Evolutionary conservation across 2,113 vertebrate genomes (phyloP).

Genomic region (Hymenochirus boettgeri): DNA sequence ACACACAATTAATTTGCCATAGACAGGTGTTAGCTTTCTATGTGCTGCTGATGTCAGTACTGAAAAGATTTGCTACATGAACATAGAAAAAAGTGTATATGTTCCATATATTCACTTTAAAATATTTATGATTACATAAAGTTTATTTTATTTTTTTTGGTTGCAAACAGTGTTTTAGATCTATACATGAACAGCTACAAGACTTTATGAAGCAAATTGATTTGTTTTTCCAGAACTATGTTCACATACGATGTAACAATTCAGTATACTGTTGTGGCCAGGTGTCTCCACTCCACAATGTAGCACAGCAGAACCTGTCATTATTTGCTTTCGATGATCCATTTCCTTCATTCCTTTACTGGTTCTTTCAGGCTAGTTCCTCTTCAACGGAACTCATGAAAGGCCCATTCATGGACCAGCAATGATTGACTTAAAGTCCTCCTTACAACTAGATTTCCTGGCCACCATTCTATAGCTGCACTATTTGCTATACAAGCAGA

Average conservation of each 20-base stretch:
- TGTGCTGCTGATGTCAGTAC: no score
- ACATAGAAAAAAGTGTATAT: no score
- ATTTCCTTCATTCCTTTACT: conserved; percentile 20
- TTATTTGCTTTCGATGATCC: conserved; percentile 23
- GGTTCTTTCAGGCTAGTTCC: conserved; percentile 18
- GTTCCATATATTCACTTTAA: no score
- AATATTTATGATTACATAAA: no score
- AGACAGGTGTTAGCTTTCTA: no score
- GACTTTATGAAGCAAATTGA: neutral
- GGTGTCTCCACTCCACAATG: conserved; percentile 25
- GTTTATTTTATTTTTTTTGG: no score
- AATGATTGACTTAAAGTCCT: conserved; percentile 27
- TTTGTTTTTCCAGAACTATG: conserved; percentile 13
- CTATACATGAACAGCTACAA: conserved; percentile 1
- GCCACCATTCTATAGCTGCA: conserved; percentile 20
- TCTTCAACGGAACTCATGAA: conserved; percentile 31
- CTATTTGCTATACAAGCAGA: conserved; percentile 34
- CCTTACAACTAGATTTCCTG: conserved; percentile 29
- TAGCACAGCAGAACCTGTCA: conserved; percentile 24
- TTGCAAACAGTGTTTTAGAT: neutral
- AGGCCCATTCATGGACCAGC: conserved; percentile 25
- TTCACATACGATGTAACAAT: conserved; percentile 17
- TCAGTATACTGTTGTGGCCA: conserved; percentile 21
- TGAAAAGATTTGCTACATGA: no score
- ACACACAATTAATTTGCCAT: no score